Conservation (phyloP, 2,113 vertebrate species). For the Oxygymnocypris stewartii region DNA sequence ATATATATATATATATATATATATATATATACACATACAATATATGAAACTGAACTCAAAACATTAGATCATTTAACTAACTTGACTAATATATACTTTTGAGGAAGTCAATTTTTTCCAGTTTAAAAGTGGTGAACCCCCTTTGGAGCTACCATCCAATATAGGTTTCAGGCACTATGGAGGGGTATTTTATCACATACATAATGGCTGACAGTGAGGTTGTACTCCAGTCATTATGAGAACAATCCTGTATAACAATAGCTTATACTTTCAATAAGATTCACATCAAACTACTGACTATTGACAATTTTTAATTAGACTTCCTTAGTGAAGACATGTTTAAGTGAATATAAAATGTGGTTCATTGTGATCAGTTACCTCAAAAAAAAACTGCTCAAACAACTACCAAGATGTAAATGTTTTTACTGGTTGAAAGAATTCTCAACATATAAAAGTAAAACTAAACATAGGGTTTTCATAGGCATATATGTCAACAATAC, state of each 20-base stretch:
- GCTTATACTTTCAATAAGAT: neutral
- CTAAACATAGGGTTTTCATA: constrained; percentile 11
- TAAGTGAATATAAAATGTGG: neutral
- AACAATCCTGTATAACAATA: neutral
- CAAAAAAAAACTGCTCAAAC: neutral
- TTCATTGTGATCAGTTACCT: neutral
- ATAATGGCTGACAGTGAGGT: too few relatives aligned
- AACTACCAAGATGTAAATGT: neutral
- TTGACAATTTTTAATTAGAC: neutral
- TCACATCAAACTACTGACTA: neutral
- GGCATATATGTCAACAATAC: neutral
- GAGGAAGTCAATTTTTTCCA: too few relatives aligned
- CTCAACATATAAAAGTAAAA: constrained; percentile 32
- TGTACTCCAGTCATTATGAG: neutral
- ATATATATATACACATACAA: too few relatives aligned
- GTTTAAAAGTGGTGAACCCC: too few relatives aligned
- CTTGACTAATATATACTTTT: too few relatives aligned
- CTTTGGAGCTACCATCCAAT: too few relatives aligned
- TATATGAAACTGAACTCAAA: too few relatives aligned
- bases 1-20: too few relatives aligned
- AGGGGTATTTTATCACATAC: too few relatives aligned
- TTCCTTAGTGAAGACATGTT: too few relatives aligned
- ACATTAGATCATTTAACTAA: too few relatives aligned
- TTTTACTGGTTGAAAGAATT: constrained; percentile 29
- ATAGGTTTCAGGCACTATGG: too few relatives aligned